Base-by-base conservation (phyloP, 1,140 invertebrate genomes). In the Microplitis mediator region DNA sequence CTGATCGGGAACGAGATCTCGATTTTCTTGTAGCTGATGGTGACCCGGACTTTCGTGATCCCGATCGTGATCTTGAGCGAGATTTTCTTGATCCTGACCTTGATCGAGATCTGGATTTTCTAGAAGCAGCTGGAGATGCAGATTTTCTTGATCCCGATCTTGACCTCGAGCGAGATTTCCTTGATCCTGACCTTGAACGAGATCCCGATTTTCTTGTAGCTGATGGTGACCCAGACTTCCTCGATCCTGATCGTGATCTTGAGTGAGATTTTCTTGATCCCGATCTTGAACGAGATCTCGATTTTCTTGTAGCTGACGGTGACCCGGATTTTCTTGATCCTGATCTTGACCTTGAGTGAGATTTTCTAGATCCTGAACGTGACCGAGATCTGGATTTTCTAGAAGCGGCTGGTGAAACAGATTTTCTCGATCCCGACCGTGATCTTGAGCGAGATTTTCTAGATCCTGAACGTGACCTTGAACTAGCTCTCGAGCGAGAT, bases 401-500 rank as follows among this genome's bases (percentile, higher is more conserved):
- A 45, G 39, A 45, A 45, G 39, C 3, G 8, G 39, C 39, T 6
- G 39, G 39, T 45, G 39, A 45, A 45, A 45, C 1, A 45, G 39
- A 45, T 45, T 45, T 45, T 11, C 39, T 45, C 11, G 39, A 45
- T 45, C 39, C 39, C 6, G 39, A 45, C 39, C 8, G 6, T 9
- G 39, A 45, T 11, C 8, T 45, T 0, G 84, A 85, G 52, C 77
- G 75, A 23, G 63, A 45, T 23, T 16, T 65, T 16, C 39, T 65
- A 45, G 35, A 23, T 14, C 23, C 39, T 65, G 39, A 45, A 11
- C 39, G 39, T 45, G 39, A 45, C 5, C 39, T 51, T 3, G 8
- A 83, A 1, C 76, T 75, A 50, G 82, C 81, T 73, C 82, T 51
- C 4, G 8, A 83, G 2, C 76, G 76, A 50, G 82, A 82, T 73